phyloP scores from a whole-genome alignment of 2,888 invertebrate genomes.

The Acleris emargana region DNA sequence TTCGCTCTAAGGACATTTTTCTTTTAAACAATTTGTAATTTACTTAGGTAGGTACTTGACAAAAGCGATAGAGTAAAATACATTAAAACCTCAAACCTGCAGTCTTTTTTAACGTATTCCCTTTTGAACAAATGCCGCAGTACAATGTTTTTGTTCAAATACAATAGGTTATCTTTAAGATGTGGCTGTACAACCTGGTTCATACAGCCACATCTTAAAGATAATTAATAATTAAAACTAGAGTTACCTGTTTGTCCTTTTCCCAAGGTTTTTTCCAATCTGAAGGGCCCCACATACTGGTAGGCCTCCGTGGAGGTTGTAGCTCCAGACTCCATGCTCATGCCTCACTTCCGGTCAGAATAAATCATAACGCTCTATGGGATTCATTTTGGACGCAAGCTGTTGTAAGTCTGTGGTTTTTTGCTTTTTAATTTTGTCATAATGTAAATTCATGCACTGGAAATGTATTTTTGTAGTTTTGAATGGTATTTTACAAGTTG shows the following conservation, averaged over 20 bases:
- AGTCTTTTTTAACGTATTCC: no score
- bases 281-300: slow-evolving; percentile 99
- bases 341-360: slow-evolving; percentile 48
- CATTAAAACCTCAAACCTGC: no score
- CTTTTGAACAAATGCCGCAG: no score
- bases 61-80: no score
- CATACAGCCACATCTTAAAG: no score
- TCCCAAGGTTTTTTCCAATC: slow-evolving; percentile 99
- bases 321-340: slow-evolving; percentile 72
- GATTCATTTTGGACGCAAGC: slow-evolving; percentile 31
- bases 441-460: slow-evolving; percentile 32
- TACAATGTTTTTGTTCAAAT: no score
- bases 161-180: background rate
- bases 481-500: background rate
- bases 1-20: no score
- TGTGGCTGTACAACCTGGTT: no score
- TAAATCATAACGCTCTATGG: slow-evolving; percentile 31
- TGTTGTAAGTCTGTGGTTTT: slow-evolving; percentile 39
- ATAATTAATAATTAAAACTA: background rate
- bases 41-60: no score
- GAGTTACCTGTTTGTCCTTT: slow-evolving; percentile 99
- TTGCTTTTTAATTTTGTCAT: slow-evolving; percentile 42
- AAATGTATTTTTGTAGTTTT: background rate
- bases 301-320: slow-evolving; percentile 84
- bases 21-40: no score